These are phyloP conservation scores for Pogonomyrmex californicus DNA, from an alignment of 1,140 invertebrate genomes.

Conservation along the genomic window DNA sequence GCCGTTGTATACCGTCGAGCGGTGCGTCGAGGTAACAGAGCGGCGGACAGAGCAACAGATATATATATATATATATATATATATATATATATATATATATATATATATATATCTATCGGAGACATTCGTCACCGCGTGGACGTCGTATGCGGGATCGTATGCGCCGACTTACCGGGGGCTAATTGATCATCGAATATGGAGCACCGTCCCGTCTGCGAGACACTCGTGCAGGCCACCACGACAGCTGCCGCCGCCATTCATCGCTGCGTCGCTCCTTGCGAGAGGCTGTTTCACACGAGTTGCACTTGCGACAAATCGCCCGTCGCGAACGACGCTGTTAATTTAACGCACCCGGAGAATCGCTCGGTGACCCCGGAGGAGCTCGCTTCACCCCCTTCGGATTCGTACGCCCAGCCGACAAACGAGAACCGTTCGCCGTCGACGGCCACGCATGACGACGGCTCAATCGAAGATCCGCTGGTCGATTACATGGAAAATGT, in stretches of 20 bases:
- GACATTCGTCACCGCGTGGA: constrained; percentile 36
- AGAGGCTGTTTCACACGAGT: constrained; percentile 33
- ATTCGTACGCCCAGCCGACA: neutral
- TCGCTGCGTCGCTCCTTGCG: constrained; percentile 13
- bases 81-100: constrained; percentile 4
- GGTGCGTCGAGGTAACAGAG: neutral
- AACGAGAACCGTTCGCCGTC: neutral
- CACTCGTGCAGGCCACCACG: constrained; percentile 32
- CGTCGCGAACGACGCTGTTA: neutral
- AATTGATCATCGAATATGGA: constrained; percentile 63
- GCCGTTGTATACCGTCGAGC: neutral
- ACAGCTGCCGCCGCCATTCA: constrained; percentile 42
- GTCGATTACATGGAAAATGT: neutral
- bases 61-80: neutral
- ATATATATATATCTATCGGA: neutral
- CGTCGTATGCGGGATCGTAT: neutral
- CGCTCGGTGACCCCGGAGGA: neutral
- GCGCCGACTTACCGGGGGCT: constrained; percentile 13
- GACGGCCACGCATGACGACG: neutral
- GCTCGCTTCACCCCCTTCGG: neutral
- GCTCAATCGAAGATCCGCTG: neutral
- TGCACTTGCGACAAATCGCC: constrained; percentile 18
- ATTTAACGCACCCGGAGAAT: neutral
- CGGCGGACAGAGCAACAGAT: constrained; percentile 30
- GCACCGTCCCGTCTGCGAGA: constrained; percentile 34